Evolutionary conservation across 2,888 invertebrate species (phyloP), one percentile per base, ranked within the genome.

Genomic region (Folsomia candida): DNA sequence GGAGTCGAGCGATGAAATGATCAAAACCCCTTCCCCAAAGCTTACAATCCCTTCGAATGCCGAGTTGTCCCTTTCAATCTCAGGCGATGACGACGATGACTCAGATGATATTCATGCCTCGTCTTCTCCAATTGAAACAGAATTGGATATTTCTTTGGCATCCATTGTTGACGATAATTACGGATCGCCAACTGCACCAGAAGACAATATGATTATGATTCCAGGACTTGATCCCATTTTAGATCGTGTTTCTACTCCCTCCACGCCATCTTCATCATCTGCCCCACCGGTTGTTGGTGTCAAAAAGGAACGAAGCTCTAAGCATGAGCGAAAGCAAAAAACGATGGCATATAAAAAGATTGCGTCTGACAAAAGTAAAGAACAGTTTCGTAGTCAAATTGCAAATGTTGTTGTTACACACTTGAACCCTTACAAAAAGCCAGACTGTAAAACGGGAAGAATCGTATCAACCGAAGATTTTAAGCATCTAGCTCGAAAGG

Each of bases 401-500:
- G 85, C 86, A 18, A 87, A 90, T 59, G 91, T 91, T 27, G 92
- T 94, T 86, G 92, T 94, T 76, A 88, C 90, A 71, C 91, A 91
- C 81, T 87, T 97, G 71, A 94, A 93, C 84, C 93, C 93, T 0
- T 97, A 92, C 84, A 86, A 94, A 67, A 92, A 91, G 81, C 88
- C 90, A 0, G 91, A 91, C 77, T 97, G 96, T 81, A 89, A 89
- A 79, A 86, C 89, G 74, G 97, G 93, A 0, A 86, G 91, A 79
- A 97, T 98, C 80, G 90, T 90, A 1, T 91, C 88, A 81, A 94
- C 92, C 0, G 93, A 94, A 59, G 97, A 97, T 83, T 93, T 97
- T 83, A 96, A 96, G 83, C 94, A 95, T 85, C 86, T 97, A 68
- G 95, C 96, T 2, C 88, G 94, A 84, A 97, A 96, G 88, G 93